Evolutionary conservation across 2,888 invertebrate species (phyloP).

Genomic region (Malthinus flaveolus): DNA sequence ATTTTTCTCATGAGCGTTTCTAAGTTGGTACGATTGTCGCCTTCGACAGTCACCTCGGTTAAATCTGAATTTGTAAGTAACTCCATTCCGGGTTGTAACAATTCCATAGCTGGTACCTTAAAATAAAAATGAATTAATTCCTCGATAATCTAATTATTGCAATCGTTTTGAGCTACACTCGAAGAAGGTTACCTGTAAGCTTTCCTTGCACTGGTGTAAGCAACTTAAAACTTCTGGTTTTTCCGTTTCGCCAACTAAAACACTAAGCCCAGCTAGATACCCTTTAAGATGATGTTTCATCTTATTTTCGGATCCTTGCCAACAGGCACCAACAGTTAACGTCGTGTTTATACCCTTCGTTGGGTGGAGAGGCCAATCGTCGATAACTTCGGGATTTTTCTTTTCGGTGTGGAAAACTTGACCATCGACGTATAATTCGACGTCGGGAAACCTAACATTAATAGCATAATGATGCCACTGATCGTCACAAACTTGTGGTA

Average conservation of each 20-base stretch:
- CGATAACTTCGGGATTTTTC: conserved; percentile 94
- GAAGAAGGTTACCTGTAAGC: conserved; percentile 59
- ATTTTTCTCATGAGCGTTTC: conserved; percentile 84
- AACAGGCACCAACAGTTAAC: conserved; percentile 94
- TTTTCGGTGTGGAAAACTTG: conserved; percentile 65
- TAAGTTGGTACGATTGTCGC: conserved; percentile 87
- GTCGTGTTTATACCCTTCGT: conserved; percentile 93
- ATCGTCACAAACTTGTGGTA: conserved; percentile 94
- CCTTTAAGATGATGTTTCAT: conserved; percentile 90
- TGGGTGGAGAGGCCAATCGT: conserved; percentile 98
- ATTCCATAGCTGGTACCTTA: conserved; percentile 71
- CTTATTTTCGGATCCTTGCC: conserved; percentile 93
- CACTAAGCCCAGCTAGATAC: conserved; percentile 85
- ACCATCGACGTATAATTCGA: conserved; percentile 88
- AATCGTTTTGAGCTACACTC: not conserved
- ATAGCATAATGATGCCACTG: conserved; percentile 99
- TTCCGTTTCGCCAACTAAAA: conserved; percentile 76
- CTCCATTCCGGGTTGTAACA: conserved; percentile 79
- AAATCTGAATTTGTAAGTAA: conserved; percentile 74
- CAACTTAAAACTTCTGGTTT: conserved; percentile 74
- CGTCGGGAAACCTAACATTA: conserved; percentile 89
- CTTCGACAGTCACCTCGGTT: conserved; percentile 89
- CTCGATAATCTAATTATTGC: not conserved
- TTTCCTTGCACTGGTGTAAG: conserved; percentile 81
- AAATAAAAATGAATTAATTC: not conserved